Conservation (phyloP, 2,888 invertebrate species). For the Dione juno region DNA sequence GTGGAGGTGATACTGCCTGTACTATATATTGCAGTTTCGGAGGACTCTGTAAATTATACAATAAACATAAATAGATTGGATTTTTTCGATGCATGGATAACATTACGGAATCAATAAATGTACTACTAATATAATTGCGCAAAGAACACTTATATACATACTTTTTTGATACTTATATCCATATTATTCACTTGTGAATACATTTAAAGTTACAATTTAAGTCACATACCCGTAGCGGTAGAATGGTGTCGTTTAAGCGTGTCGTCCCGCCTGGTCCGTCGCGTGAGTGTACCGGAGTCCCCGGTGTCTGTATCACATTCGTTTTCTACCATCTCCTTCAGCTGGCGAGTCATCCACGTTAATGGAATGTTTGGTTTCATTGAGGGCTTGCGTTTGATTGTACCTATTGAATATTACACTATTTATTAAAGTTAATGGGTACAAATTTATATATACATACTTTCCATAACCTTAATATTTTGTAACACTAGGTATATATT, state of each 20-base stretch:
- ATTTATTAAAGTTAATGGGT: too few species aligned
- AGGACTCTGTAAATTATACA: conserved; percentile 55
- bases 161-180: too few species aligned
- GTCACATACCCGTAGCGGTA: conserved; percentile 53
- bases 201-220: too few species aligned
- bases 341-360: conserved; percentile 94
- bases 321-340: conserved; percentile 94
- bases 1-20: conserved; percentile 51
- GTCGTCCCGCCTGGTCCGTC: conserved; percentile 80
- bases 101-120: too few species aligned
- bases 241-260: conserved; percentile 72
- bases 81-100: too few species aligned
- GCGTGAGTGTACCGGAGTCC: conserved; percentile 79
- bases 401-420: conserved; percentile 74
- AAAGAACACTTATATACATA: too few species aligned
- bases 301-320: conserved; percentile 57
- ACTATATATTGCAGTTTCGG: conserved; percentile 58
- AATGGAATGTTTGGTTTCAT: conserved; percentile 95
- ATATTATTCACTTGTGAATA: too few species aligned
- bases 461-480: too few species aligned
- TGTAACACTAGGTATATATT: too few species aligned
- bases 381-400: conserved; percentile 96
- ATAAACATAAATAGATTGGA: too few species aligned
- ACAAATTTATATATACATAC: too few species aligned
- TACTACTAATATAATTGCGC: too few species aligned